Conservation (phyloP, 2,888 invertebrate genomes). For the Lordiphosa andalusiaca region DNA sequence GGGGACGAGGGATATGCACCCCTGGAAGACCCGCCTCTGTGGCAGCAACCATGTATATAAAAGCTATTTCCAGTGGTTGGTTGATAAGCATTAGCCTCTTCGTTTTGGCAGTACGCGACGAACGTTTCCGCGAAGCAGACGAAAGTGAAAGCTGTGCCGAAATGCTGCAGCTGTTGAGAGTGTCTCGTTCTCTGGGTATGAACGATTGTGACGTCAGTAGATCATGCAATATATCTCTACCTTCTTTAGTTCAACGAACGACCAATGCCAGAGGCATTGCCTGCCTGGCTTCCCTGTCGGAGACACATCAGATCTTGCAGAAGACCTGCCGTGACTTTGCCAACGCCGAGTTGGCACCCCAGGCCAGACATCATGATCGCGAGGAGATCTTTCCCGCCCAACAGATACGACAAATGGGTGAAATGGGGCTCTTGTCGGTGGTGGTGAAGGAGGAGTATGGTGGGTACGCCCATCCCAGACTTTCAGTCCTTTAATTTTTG, state of each 20-base stretch:
- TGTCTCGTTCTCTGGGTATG: slow-evolving; percentile 43
- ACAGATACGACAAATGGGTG: slow-evolving; percentile 93
- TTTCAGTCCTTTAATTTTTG: too few species aligned
- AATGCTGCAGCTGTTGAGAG: slow-evolving; percentile 48
- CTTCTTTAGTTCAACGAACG: slow-evolving; percentile 49
- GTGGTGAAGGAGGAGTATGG: slow-evolving; percentile 88
- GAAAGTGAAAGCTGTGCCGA: slow-evolving; percentile 6
- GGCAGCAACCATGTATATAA: slow-evolving; percentile 30
- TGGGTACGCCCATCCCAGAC: slow-evolving; percentile 21
- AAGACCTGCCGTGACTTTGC: slow-evolving; percentile 95
- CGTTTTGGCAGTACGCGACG: slow-evolving; percentile 27
- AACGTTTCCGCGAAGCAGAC: slow-evolving; percentile 22
- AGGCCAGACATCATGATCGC: slow-evolving; percentile 90
- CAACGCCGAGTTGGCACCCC: slow-evolving; percentile 92
- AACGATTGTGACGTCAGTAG: not conserved
- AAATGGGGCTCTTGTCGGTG: slow-evolving; percentile 93
- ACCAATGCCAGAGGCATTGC: slow-evolving; percentile 82
- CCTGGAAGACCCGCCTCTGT: slow-evolving; percentile 8
- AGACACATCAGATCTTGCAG: slow-evolving; percentile 93
- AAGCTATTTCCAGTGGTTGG: slow-evolving; percentile 22
- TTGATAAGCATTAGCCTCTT: slow-evolving; percentile 5
- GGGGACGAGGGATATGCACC: not conserved
- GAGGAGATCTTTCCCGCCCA: slow-evolving; percentile 90
- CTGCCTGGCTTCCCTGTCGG: slow-evolving; percentile 86
- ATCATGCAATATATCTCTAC: not conserved